Conservation (phyloP, 2,113 vertebrate genomes). For the Cololabis saira region DNA sequence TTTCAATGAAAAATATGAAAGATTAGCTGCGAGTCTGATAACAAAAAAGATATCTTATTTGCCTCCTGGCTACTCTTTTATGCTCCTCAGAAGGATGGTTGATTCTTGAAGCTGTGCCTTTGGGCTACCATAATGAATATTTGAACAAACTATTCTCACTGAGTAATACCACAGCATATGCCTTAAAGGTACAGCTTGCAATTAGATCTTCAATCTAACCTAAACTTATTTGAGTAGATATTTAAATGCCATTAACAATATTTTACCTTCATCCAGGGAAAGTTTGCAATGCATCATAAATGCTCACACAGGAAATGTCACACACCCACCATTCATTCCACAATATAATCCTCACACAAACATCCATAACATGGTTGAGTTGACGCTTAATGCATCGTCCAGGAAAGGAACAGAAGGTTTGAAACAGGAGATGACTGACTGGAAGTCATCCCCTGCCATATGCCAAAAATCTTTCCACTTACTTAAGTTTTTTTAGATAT, state of each 20-base stretch:
- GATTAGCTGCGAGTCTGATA: constrained; percentile 33
- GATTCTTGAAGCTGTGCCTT: constrained; percentile 57
- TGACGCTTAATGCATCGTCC: neutral
- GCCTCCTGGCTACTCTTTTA: constrained; percentile 54
- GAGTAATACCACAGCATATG: constrained; percentile 24
- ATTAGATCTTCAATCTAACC: constrained; percentile 53
- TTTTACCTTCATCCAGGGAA: constrained; percentile 35
- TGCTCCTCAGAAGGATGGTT: constrained; percentile 41
- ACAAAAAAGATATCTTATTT: constrained; percentile 42
- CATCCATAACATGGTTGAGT: neutral
- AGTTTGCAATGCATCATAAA: constrained; percentile 13
- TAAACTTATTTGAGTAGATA: constrained; percentile 58
- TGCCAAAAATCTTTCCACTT: neutral
- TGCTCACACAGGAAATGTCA: neutral
- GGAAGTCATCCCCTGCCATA: neutral
- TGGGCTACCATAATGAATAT: constrained; percentile 59
- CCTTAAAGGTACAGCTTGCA: constrained; percentile 47
- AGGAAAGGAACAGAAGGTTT: neutral
- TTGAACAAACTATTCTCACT: constrained; percentile 36
- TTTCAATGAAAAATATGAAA: constrained; percentile 47
- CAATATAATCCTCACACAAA: too few species aligned
- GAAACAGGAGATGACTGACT: too few species aligned
- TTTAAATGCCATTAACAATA: constrained; percentile 41
- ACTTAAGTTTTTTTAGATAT: neutral
- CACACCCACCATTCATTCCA: too few species aligned